Evolutionary conservation across 2,797 vertebrate species (phyloP).

Genomic region (Rhinoraja longicauda): DNA sequence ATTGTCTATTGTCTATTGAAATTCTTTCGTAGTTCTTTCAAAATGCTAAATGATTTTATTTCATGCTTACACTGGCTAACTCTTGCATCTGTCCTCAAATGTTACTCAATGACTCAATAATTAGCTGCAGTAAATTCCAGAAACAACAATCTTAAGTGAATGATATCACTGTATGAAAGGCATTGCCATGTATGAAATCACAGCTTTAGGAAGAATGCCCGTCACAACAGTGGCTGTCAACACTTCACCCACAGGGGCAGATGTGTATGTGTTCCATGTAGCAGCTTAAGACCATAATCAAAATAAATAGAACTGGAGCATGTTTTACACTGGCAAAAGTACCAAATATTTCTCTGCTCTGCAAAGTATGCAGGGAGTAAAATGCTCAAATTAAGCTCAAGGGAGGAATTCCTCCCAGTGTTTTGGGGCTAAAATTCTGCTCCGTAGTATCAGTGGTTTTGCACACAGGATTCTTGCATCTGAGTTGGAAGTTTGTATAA

Average conservation of each 20-base stretch:
- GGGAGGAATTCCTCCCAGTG: background rate
- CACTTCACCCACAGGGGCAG: constrained; percentile 22
- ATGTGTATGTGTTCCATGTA: constrained; percentile 26
- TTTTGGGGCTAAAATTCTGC: background rate
- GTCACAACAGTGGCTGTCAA: constrained; percentile 37
- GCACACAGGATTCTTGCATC: too few species aligned
- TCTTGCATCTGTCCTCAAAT: constrained; percentile 21
- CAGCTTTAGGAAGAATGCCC: constrained; percentile 35
- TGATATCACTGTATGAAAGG: constrained; percentile 23
- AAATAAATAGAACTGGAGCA: constrained; percentile 19
- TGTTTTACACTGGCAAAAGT: constrained; percentile 11
- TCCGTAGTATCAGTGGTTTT: background rate
- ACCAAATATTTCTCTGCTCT: constrained; percentile 7
- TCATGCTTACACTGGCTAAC: constrained; percentile 21
- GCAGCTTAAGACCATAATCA: constrained; percentile 36
- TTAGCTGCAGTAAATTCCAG: constrained; percentile 19
- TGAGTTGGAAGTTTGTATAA: background rate
- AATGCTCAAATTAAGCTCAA: background rate
- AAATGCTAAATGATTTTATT: constrained; percentile 27
- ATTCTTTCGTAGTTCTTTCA: constrained; percentile 5
- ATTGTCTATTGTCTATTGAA: too few species aligned
- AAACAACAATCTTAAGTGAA: constrained; percentile 33
- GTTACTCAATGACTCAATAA: constrained; percentile 12
- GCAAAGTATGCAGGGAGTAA: background rate
- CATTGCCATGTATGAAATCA: constrained; percentile 38